Evolutionary conservation across 2,797 vertebrate genomes (phyloP).

Genomic region (Arctocebus calabarensis): DNA sequence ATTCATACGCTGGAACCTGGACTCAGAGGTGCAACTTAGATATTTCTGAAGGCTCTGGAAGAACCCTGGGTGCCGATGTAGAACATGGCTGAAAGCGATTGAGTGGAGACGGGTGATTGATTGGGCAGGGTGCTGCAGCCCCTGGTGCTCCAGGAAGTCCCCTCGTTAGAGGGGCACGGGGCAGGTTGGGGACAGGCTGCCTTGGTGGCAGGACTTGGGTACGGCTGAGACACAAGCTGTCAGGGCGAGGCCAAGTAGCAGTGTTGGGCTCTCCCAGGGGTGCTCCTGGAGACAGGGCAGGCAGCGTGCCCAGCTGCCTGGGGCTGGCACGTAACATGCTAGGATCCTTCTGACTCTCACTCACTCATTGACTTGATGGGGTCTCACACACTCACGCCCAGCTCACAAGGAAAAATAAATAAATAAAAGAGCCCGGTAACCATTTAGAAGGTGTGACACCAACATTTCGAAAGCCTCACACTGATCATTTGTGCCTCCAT

Average conservation of each 20-base stretch:
- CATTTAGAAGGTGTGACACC: neutral
- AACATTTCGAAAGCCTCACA: neutral
- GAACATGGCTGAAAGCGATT: neutral
- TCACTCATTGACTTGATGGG: neutral
- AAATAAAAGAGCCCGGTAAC: neutral
- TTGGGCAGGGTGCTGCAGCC: no score
- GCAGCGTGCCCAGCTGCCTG: neutral
- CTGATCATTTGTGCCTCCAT: neutral
- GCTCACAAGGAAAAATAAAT: neutral
- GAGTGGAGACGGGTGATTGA: neutral
- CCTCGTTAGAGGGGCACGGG: no score
- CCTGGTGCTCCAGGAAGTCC: neutral
- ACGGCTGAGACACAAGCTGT: neutral
- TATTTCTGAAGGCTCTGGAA: neutral
- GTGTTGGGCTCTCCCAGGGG: neutral
- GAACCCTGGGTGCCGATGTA: accelerated
- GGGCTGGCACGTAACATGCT: neutral
- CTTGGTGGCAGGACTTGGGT: neutral
- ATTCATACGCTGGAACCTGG: neutral
- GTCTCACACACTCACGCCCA: neutral
- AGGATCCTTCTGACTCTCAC: neutral
- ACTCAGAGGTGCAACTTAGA: neutral
- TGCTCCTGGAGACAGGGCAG: neutral
- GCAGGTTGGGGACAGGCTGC: neutral
- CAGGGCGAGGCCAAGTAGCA: neutral